phyloP scores from a whole-genome alignment of 2,888 invertebrate species.

The Lapara coniferarum region DNA sequence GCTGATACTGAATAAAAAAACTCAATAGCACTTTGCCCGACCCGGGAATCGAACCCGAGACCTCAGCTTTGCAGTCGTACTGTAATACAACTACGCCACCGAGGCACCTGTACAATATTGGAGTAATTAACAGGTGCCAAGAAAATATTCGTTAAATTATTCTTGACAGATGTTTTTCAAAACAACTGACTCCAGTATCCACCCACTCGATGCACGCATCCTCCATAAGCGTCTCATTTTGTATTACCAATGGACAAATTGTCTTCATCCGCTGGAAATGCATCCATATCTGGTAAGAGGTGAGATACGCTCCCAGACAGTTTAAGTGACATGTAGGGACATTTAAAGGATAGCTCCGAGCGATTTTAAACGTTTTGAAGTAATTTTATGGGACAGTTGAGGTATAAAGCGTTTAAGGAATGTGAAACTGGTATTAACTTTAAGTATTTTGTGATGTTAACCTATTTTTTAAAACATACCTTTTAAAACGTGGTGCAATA shows the following conservation, averaged over 20 bases:
- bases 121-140: too few species aligned
- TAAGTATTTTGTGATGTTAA: too few species aligned
- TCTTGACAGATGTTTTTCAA: neutral
- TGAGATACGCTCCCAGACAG: constrained; percentile 32
- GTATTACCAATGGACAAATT: constrained; percentile 57
- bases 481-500: too few species aligned
- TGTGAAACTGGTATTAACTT: too few species aligned
- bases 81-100: too few species aligned
- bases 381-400: neutral
- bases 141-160: too few species aligned
- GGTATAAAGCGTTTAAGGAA: neutral
- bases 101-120: too few species aligned
- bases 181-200: neutral
- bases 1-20: too few species aligned
- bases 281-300: constrained; percentile 36
- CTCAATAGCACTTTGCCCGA: too few species aligned
- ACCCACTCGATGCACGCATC: constrained; percentile 28
- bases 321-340: constrained; percentile 16
- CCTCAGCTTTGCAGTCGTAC: too few species aligned
- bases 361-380: neutral
- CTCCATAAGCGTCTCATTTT: constrained; percentile 52
- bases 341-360: constrained; percentile 14
- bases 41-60: too few species aligned
- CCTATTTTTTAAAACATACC: too few species aligned
- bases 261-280: constrained; percentile 50